These are phyloP conservation scores for Lomographa bimaculata DNA, from an alignment of 2,888 invertebrate genomes.

Conservation along the genomic window DNA sequence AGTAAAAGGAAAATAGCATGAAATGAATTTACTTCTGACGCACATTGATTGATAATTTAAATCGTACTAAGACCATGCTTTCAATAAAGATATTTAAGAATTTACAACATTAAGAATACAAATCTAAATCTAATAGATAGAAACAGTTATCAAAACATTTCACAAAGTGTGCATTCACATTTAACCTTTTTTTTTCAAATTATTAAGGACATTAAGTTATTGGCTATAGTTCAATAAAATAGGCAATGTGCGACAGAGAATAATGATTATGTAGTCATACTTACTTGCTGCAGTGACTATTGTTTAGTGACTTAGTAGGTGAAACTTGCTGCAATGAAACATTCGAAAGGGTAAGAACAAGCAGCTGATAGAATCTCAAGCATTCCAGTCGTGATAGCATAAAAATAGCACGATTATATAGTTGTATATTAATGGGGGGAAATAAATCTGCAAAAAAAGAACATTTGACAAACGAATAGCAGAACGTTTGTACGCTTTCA, in stretches of 20 bases:
- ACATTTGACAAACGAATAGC: conserved; percentile 18
- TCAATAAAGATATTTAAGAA: too few species aligned
- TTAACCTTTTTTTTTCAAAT: too few species aligned
- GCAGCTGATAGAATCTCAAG: conserved; percentile 60
- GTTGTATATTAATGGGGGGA: conserved; percentile 28
- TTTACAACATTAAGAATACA: too few species aligned
- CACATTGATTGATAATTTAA: conserved; percentile 14
- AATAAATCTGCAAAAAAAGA: conserved; percentile 43
- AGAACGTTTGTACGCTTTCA: too few species aligned
- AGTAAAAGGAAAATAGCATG: conserved; percentile 24
- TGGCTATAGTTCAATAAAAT: too few species aligned
- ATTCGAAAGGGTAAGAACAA: conserved; percentile 69
- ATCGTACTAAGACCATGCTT: too few species aligned
- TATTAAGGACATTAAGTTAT: too few species aligned
- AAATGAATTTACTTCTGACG: conserved; percentile 26
- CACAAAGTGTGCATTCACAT: too few species aligned
- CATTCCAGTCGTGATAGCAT: conserved; percentile 39
- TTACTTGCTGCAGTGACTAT: conserved; percentile 75
- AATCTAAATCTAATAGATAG: too few species aligned
- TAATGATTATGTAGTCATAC: conserved; percentile 51
- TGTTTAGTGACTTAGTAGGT: conserved; percentile 82
- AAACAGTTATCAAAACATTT: too few species aligned
- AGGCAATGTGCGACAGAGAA: conserved; percentile 33
- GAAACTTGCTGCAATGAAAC: conserved; percentile 81
- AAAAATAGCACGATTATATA: conserved; percentile 24